These are phyloP conservation scores for Arctopsyche grandis DNA, from an alignment of 1,140 invertebrate genomes.

Conservation along the genomic window DNA sequence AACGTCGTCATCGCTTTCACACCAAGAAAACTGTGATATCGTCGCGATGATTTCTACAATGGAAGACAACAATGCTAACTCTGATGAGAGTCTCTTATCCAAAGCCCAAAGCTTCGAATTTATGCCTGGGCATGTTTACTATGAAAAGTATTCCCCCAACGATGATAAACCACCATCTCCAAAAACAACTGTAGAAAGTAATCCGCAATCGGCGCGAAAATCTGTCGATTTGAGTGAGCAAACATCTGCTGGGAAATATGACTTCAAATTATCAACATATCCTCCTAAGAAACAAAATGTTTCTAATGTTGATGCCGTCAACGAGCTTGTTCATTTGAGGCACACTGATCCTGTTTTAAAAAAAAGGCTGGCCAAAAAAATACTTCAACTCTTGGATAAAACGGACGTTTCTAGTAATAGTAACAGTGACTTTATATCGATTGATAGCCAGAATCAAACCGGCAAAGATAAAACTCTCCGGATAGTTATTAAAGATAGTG, in stretches of 20 bases:
- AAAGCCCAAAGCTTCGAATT: slow-evolving; percentile 66
- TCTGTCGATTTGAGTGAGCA: neutral
- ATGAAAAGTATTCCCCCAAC: slow-evolving; percentile 48
- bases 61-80: slow-evolving; percentile 26
- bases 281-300: slow-evolving; percentile 60
- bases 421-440: neutral
- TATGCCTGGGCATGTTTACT: slow-evolving; percentile 64
- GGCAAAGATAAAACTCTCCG: too few species aligned
- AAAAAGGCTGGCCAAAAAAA: slow-evolving; percentile 61
- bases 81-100: slow-evolving; percentile 58
- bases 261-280: slow-evolving; percentile 49
- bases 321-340: slow-evolving; percentile 57
- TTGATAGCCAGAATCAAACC: neutral
- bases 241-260: neutral
- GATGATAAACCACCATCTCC: neutral
- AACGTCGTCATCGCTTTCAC: neutral
- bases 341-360: slow-evolving; percentile 59
- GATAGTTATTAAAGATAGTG: neutral
- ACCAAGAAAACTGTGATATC: neutral
- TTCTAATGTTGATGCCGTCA: slow-evolving; percentile 60
- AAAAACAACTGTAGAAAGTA: neutral
- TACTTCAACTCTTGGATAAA: slow-evolving; percentile 60
- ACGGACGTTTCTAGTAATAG: slow-evolving; percentile 60
- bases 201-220: neutral
- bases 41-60: neutral